Percentiles rank a stretch among this genome's conserved stretches.
Conservation (phyloP, 2,113 vertebrate genomes). For the Neotragus pygmaeus region DNA sequence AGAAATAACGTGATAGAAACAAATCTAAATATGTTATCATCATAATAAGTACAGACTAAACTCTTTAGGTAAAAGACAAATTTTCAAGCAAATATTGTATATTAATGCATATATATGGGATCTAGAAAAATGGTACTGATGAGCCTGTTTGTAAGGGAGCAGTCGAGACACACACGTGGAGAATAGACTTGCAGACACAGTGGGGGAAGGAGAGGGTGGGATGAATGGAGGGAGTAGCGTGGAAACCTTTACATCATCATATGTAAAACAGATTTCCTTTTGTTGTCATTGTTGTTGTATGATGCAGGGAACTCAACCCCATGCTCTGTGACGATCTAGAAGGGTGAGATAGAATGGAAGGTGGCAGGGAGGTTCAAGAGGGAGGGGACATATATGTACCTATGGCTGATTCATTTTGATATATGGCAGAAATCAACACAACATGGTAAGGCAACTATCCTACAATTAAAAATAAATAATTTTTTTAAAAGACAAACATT, state of each 20-base stretch:
- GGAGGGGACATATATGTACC: neutral
- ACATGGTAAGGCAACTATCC: neutral
- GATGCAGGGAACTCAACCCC: neutral
- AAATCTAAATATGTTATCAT: neutral
- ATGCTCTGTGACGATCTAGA: neutral
- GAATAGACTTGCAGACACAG: neutral
- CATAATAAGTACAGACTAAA: neutral
- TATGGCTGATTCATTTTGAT: neutral
- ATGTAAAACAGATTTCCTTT: neutral
- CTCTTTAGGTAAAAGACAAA: neutral
- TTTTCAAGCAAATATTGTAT: neutral
- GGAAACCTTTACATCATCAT: neutral
- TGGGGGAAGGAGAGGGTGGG: neutral
- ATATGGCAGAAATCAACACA: neutral
- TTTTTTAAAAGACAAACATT: neutral
- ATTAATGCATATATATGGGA: neutral
- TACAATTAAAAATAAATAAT: neutral
- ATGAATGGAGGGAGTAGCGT: neutral
- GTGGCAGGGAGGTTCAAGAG: neutral
- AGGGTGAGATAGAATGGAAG: neutral
- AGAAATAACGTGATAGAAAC: neutral
- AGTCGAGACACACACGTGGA: neutral
- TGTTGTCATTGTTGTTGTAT: neutral
- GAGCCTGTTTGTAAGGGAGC: neutral
- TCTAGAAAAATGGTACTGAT: neutral